Evolutionary conservation across 1,140 invertebrate genomes (phyloP), one percentile per base, ranked within the genome.

Genomic region (Drosophila nigrodunni): DNA sequence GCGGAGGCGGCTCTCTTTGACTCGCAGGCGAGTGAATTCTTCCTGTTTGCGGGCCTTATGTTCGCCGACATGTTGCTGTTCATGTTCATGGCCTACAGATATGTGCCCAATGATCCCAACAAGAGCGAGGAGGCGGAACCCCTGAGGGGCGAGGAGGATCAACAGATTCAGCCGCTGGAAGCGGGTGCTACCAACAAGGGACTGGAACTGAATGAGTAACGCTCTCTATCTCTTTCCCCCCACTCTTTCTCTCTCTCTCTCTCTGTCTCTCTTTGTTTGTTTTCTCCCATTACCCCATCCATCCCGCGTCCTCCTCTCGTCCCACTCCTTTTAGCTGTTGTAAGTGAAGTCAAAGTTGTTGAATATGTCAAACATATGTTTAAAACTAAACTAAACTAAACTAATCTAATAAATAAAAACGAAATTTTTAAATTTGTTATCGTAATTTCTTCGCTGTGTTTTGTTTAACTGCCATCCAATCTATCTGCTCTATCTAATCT

Each of bases 31-130:
- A 94, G 94, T 30, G 97, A 98, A 91, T 98, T 98, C 92, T 96
- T 98, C 93, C 92, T 99, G 0, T 99, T 98, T 92, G 96, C 97
- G 47, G 95, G 94, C 1, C 92, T 98, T 1, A 98, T 99, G 97
- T 92, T 96, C 49, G 81, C 95, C 0, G 97, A 97, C 78, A 97
- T 98, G 94, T 41, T 97, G 0, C 92, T 98, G 18, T 98, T 99
- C 87, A 95, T 94, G 47, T 88, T 95, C 0, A 95, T 99, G 94
- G 96, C 97, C 1, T 93, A 94, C 61, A 93, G 93, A 54, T 97
- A 97, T 82, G 94, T 95, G 50, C 86, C 91, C 7, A 90, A 91
- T n/a, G 58, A 91, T 64, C 78, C 89, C 21, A 74, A 74, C 30
- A 59, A 70, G 41, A 30, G 1, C 11, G 77, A 58, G 2, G 91